These are phyloP conservation scores for Cryptoleucopteryx plumbea DNA, from an alignment of 2,113 vertebrate genomes.

Conservation along the genomic window DNA sequence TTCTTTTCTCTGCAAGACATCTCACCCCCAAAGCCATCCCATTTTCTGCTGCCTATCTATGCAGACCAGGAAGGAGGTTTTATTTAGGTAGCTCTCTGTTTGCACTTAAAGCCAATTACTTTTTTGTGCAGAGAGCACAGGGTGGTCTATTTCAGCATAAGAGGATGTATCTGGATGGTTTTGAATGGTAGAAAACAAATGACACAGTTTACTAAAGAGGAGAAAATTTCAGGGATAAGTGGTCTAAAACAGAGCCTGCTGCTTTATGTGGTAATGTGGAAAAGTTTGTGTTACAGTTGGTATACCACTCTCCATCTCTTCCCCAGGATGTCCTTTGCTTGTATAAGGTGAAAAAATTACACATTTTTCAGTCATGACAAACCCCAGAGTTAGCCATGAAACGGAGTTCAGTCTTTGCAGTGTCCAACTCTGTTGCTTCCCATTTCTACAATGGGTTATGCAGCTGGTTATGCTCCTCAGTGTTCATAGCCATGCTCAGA, in stretches of 20 bases:
- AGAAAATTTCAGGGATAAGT: neutral
- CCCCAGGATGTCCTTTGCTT: neutral
- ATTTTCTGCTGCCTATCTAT: conserved; percentile 9
- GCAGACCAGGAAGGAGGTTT: neutral
- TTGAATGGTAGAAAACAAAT: conserved; percentile 7
- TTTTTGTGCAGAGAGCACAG: neutral
- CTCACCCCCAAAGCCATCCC: neutral
- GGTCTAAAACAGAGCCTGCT: neutral
- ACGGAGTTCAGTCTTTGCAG: neutral
- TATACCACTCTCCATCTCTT: neutral
- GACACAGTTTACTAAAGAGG: neutral
- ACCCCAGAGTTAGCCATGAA: neutral
- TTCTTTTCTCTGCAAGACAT: conserved; percentile 17
- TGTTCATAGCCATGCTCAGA: neutral
- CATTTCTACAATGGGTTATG: neutral
- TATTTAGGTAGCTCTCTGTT: neutral
- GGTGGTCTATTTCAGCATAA: neutral
- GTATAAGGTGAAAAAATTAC: neutral
- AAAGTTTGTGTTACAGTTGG: neutral
- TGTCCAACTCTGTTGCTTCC: neutral
- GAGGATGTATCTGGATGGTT: neutral
- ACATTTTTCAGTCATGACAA: neutral
- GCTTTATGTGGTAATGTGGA: neutral
- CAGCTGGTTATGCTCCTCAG: neutral
- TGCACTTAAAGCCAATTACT: conserved; percentile 22